Evolutionary conservation across 2,888 invertebrate genomes (phyloP).

Genomic region (Dendrolimus houi): DNA sequence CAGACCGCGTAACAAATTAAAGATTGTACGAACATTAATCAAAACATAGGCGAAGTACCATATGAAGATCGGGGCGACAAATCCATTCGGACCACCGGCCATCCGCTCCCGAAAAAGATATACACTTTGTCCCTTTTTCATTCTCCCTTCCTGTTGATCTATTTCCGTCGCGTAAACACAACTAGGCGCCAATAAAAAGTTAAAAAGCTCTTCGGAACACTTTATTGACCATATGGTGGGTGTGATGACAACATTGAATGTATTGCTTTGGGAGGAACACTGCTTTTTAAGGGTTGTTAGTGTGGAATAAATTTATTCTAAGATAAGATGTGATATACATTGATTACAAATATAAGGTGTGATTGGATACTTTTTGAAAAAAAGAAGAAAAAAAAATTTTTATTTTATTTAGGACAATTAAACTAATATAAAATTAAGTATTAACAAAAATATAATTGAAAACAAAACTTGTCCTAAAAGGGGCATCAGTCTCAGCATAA

Average conservation of each 20-base stretch:
- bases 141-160: slow-evolving; percentile 45
- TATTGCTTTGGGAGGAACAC: background rate
- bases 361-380: no score
- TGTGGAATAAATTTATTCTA: no score
- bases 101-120: slow-evolving; percentile 44
- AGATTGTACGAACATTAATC: background rate
- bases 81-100: slow-evolving; percentile 35
- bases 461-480: no score
- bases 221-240: slow-evolving; percentile 54
- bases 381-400: no score
- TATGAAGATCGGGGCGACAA: background rate
- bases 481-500: no score
- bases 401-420: no score
- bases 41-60: background rate
- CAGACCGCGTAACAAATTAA: background rate
- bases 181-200: slow-evolving; percentile 25
- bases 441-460: no score
- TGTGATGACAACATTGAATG: slow-evolving; percentile 28
- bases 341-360: no score
- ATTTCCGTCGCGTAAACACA: slow-evolving; percentile 38
- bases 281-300: background rate
- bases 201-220: slow-evolving; percentile 28
- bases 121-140: slow-evolving; percentile 39
- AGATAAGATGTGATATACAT: no score
- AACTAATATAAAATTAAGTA: no score